phyloP scores from a whole-genome alignment of 2,113 vertebrate genomes.

The Coryphaenoides rupestris region DNA sequence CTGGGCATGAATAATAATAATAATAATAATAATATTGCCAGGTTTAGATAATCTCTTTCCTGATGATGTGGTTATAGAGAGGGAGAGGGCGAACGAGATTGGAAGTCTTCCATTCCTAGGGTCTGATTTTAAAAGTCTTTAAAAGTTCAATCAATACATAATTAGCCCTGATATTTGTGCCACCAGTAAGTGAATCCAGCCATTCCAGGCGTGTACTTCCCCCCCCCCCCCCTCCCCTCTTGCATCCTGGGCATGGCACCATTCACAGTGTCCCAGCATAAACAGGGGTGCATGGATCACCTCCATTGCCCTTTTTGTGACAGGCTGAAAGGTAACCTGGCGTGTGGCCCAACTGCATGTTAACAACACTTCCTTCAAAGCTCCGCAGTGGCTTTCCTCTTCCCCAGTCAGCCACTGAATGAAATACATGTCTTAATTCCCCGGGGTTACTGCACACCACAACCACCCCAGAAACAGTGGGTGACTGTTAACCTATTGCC shows the following conservation, averaged over 20 bases:
- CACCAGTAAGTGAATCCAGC: too few species aligned
- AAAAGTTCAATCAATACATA: too few species aligned
- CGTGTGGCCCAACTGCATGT: slow-evolving; percentile 62
- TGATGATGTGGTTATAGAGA: too few species aligned
- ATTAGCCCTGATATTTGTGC: too few species aligned
- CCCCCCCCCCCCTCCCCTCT: too few species aligned
- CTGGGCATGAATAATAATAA: neutral
- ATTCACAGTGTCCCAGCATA: slow-evolving; percentile 34
- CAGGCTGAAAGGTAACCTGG: slow-evolving; percentile 52
- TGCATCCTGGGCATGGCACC: neutral
- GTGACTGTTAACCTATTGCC: slow-evolving; percentile 18
- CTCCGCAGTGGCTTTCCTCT: slow-evolving; percentile 51
- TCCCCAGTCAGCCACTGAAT: slow-evolving; percentile 40
- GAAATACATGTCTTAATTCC: slow-evolving; percentile 58
- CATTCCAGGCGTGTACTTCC: too few species aligned
- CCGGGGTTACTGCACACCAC: slow-evolving; percentile 44
- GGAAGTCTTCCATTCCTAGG: too few species aligned
- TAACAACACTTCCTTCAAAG: slow-evolving; percentile 72
- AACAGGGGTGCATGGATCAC: slow-evolving; percentile 30
- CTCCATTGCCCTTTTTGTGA: slow-evolving; percentile 38
- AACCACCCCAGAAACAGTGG: slow-evolving; percentile 10
- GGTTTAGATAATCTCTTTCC: too few species aligned
- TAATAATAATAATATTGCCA: neutral
- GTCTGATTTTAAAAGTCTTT: too few species aligned
- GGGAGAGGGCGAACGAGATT: too few species aligned